A percentile compares a stretch with the other conserved stretches of the same genome.
Evolutionary conservation across 2,113 vertebrate species (phyloP).

Genomic region (Azemiops feae): DNA sequence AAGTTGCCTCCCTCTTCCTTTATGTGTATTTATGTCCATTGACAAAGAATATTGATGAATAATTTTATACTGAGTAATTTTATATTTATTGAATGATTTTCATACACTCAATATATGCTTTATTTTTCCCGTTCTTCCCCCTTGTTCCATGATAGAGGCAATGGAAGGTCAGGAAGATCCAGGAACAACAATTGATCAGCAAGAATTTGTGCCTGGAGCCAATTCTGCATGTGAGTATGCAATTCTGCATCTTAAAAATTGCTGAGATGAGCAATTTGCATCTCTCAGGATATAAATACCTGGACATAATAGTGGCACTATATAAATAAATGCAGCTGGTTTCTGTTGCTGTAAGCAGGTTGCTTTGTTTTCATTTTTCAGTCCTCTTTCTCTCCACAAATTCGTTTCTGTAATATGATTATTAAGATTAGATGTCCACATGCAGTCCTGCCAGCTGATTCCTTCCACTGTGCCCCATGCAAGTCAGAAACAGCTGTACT

Average conservation of each 20-base stretch:
- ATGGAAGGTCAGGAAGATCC: conserved; percentile 42
- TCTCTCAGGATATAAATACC: neutral
- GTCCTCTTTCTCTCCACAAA: neutral
- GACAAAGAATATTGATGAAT: neutral
- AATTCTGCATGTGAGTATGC: conserved; percentile 39
- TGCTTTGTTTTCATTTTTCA: neutral
- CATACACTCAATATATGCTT: neutral
- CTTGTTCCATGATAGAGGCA: conserved; percentile 16
- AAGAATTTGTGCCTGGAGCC: conserved; percentile 27
- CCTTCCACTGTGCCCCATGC: neutral
- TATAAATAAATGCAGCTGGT: neutral
- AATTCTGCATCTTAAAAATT: neutral
- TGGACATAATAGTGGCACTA: neutral
- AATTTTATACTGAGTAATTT: neutral
- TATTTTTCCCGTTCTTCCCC: neutral
- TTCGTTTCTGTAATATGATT: neutral
- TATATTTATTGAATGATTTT: neutral
- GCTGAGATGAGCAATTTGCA: neutral
- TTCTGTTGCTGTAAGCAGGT: neutral
- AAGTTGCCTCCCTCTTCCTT: neutral
- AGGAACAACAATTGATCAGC: neutral
- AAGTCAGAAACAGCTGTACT: neutral
- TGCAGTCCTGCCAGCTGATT: neutral
- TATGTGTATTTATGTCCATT: neutral
- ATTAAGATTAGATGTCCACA: neutral